Evolutionary conservation across 2,888 invertebrate genomes (phyloP), one percentile per base, ranked within the genome.

Genomic region (Rhopalosiphum nymphaeae): DNA sequence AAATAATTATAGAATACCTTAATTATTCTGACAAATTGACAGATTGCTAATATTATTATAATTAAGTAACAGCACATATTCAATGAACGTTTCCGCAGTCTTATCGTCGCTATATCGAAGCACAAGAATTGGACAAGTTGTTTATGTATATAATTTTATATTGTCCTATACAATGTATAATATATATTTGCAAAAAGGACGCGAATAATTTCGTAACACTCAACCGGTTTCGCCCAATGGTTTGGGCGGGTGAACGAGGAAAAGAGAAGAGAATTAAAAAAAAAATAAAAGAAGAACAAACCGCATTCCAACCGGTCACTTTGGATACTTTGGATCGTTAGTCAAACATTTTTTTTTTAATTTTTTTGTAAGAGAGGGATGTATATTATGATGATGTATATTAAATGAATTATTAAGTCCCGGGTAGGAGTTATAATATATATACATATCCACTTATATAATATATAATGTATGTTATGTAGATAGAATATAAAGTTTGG

Each of bases 251-350:
- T 46, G 29, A 7, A 57, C 44, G 67, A 36, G 89, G 57, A 26
- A 61, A 85, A 57, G 87, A 57, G 84, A 89, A 87, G 92, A 92
- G 92, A 87, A 87, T 92, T 92, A 36, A 92, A 92, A 92, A 90
- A 91, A 92, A 86, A 87, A 92, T 87, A 92, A 87, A 93, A 67
- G 89, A 89, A 93, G 26, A 89, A 93, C 49, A 85, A 93, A 93
- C 93, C 93, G 29, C 93, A 93, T 93, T 93, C 93, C 93, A 36
- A 86, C 57, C 89, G 93, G 93, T 93, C 93, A 85, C 89, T 78
- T 93, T 93, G 92, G 87, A 61, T 87, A 87, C 87, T 87, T 49
- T 42, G 49, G 92, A 67, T 92, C 87, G 49, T 92, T 87, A 67
- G 87, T 87, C 36, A 67, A 87, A 92, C 49, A 87, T 87, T 92